Conservation (phyloP, 2,113 vertebrate species). For the Pterocles orientalis region DNA sequence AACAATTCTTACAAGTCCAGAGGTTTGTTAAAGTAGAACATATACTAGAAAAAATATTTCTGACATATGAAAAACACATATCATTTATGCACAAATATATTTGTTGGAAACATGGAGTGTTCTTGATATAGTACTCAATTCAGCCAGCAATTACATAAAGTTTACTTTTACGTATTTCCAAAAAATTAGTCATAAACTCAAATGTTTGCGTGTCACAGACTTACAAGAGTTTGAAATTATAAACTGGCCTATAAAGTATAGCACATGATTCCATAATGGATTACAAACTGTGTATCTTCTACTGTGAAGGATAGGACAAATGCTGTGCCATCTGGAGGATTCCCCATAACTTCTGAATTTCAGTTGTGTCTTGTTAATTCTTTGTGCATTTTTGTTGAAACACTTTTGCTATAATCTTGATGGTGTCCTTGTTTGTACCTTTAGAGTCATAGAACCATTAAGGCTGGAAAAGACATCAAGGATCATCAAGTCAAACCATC, state of each 20-base stretch:
- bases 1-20: too few species aligned
- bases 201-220: rapidly evolving
- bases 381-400: background rate
- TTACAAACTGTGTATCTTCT: background rate
- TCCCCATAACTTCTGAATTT: background rate
- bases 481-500: too few species aligned
- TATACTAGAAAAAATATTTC: background rate
- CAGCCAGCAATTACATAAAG: background rate
- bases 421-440: background rate
- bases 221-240: rapidly evolving
- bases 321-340: rapidly evolving
- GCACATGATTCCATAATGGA: too few species aligned
- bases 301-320: background rate
- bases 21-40: background rate
- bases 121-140: background rate
- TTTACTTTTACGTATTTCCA: background rate
- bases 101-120: background rate
- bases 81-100: background rate
- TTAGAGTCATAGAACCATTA: background rate
- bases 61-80: background rate
- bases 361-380: background rate
- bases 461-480: too few species aligned
- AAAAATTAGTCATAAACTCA: background rate
- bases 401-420: background rate
- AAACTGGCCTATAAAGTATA: background rate